Evolutionary conservation across 2,113 vertebrate genomes (phyloP).

Genomic region (Leucosticte australis): DNA sequence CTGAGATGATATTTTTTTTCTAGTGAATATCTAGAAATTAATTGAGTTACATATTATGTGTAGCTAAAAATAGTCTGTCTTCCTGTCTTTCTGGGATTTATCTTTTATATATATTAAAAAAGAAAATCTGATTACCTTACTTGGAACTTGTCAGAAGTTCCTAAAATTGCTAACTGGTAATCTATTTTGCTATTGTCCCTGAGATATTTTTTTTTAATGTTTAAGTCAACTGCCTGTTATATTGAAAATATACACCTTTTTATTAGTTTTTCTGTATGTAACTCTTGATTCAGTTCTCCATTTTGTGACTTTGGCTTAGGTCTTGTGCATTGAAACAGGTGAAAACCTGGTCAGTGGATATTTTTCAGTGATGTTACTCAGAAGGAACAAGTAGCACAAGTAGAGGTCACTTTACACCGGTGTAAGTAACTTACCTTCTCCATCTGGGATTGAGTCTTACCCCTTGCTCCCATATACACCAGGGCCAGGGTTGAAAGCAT

Average conservation of each 20-base stretch:
- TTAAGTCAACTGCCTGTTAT: background rate
- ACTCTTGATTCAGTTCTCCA: background rate
- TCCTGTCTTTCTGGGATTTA: background rate
- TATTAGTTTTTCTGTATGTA: background rate
- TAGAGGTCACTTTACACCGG: background rate
- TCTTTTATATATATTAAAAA: background rate
- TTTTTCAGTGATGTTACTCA: background rate
- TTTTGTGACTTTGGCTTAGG: background rate
- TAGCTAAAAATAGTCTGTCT: background rate
- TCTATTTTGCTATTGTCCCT: background rate
- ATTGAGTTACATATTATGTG: background rate
- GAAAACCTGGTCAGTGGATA: background rate
- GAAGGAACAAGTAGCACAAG: background rate
- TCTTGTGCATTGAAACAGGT: background rate
- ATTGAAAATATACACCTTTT: background rate
- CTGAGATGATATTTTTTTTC: background rate
- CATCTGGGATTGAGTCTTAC: slow-evolving; percentile 81
- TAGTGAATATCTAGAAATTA: background rate
- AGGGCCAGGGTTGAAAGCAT: slow-evolving; percentile 82
- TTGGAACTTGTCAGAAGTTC: background rate
- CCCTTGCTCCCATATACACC: slow-evolving; percentile 81
- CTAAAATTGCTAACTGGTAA: background rate
- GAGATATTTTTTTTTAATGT: background rate
- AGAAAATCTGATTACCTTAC: background rate
- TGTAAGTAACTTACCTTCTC: slow-evolving; percentile 74